A percentile compares a stretch with the other conserved stretches of the same genome.
These are phyloP conservation scores for Hippocampus zosterae DNA, from an alignment of 2,113 vertebrate genomes.

Conservation along the genomic window DNA sequence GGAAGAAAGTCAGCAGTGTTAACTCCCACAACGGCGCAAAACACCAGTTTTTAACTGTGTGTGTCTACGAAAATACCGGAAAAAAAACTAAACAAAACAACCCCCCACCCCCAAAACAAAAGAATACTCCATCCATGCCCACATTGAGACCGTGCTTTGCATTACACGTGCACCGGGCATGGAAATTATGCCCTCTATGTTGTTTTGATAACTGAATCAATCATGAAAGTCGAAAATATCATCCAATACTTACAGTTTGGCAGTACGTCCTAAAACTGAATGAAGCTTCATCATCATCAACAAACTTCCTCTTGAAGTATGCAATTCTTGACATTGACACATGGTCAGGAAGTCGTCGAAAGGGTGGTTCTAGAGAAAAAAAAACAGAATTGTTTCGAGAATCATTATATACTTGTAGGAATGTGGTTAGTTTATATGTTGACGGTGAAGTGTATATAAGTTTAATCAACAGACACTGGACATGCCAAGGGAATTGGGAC, in stretches of 20 bases:
- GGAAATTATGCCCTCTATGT: too few species aligned
- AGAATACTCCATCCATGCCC: too few species aligned
- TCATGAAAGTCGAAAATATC: background rate
- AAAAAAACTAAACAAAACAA: too few species aligned
- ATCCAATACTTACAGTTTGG: slow-evolving; percentile 81
- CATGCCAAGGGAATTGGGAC: background rate
- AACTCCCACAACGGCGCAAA: too few species aligned
- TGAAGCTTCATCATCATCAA: slow-evolving; percentile 87
- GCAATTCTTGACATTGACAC: slow-evolving; percentile 85
- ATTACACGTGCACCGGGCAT: too few species aligned
- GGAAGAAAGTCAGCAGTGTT: too few species aligned
- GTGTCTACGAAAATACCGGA: too few species aligned
- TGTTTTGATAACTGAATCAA: background rate
- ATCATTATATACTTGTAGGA: background rate
- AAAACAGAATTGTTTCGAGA: background rate
- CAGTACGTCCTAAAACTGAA: slow-evolving; percentile 85
- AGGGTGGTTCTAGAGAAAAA: slow-evolving; percentile 75
- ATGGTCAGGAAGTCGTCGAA: slow-evolving; percentile 83
- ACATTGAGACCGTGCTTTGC: too few species aligned
- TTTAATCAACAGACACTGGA: background rate
- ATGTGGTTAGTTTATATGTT: background rate
- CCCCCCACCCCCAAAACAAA: too few species aligned
- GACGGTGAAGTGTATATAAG: background rate
- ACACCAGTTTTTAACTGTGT: too few species aligned
- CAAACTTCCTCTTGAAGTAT: slow-evolving; percentile 96